A percentile compares a stretch with the other conserved stretches of the same genome.
These are phyloP conservation scores for Hippocampus mohnikei DNA, from an alignment of 2,113 vertebrate genomes.

Conservation along the genomic window DNA sequence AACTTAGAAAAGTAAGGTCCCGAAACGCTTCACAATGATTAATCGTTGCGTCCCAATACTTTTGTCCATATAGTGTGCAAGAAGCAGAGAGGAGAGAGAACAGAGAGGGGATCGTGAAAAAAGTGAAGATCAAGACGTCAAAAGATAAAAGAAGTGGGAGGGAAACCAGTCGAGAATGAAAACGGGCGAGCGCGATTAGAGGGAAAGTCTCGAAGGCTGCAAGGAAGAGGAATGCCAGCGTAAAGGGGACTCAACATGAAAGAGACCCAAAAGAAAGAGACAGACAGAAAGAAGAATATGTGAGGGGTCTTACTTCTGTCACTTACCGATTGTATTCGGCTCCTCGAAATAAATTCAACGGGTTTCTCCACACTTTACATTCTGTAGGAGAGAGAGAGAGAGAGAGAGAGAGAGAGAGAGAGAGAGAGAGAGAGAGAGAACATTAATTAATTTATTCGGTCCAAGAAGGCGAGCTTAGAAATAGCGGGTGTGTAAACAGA, in stretches of 20 bases:
- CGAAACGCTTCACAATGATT: not conserved
- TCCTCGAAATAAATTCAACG: constrained; percentile 94
- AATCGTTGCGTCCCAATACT: not conserved
- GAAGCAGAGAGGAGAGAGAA: not conserved
- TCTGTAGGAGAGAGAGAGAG: constrained; percentile 73
- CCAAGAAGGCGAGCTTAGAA: not conserved
- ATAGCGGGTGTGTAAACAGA: not conserved
- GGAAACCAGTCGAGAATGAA: not conserved
- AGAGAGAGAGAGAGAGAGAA: constrained; percentile 46
- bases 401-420: constrained; percentile 28
- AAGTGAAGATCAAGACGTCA: not conserved
- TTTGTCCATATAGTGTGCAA: not conserved
- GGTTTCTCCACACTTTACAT: constrained; percentile 99
- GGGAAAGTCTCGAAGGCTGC: not conserved
- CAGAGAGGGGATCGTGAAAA: not conserved
- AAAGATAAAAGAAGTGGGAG: not conserved
- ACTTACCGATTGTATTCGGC: constrained; percentile 98
- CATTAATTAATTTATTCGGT: not conserved
- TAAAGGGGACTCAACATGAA: not conserved
- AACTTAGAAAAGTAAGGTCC: not conserved
- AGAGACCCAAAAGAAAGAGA: not conserved
- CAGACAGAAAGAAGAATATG: not conserved
- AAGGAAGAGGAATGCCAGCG: not conserved
- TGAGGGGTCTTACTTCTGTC: not conserved
- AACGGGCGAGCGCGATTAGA: not conserved